phyloP scores from a whole-genome alignment of 1,140 invertebrate genomes.

The Drosophila ficusphila region DNA sequence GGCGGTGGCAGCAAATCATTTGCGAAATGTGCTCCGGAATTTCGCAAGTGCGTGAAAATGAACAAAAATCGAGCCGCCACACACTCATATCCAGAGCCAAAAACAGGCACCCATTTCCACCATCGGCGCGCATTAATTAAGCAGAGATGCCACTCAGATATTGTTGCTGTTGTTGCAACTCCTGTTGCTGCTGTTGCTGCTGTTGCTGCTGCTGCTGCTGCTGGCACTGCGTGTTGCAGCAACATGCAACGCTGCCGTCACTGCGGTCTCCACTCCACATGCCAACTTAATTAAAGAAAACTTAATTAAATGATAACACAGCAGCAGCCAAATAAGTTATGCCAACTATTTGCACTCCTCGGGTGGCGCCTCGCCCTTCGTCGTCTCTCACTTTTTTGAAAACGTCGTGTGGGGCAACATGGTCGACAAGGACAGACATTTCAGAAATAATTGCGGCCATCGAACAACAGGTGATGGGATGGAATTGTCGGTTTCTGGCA shows the following conservation, averaged over 20 bases:
- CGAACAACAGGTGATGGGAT: constrained; percentile 24
- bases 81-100: neutral
- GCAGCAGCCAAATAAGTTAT: constrained; percentile 66
- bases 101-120: neutral
- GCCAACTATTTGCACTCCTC: constrained; percentile 53
- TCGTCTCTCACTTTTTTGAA: constrained; percentile 27
- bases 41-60: constrained; percentile 34
- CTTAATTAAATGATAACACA: constrained; percentile 81
- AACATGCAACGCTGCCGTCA: constrained; percentile 52
- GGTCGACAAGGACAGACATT: constrained; percentile 19
- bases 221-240: constrained; percentile 48
- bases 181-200: constrained; percentile 1
- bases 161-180: constrained; percentile 13
- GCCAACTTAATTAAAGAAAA: constrained; percentile 80
- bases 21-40: constrained; percentile 24
- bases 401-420: constrained; percentile 35
- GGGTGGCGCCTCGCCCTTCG: constrained; percentile 9
- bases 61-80: constrained; percentile 9
- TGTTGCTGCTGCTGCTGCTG: constrained; percentile 20
- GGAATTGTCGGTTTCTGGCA: neutral
- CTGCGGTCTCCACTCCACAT: constrained; percentile 45
- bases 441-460: constrained; percentile 30
- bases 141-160: constrained; percentile 54
- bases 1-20: constrained; percentile 37
- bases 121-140: constrained; percentile 62